Percentiles rank a stretch among this genome's conserved stretches.
These are phyloP conservation scores for Henricia sp. DNA, from an alignment of 53 echinoderm and acorn worm species.

Conservation along the genomic window DNA sequence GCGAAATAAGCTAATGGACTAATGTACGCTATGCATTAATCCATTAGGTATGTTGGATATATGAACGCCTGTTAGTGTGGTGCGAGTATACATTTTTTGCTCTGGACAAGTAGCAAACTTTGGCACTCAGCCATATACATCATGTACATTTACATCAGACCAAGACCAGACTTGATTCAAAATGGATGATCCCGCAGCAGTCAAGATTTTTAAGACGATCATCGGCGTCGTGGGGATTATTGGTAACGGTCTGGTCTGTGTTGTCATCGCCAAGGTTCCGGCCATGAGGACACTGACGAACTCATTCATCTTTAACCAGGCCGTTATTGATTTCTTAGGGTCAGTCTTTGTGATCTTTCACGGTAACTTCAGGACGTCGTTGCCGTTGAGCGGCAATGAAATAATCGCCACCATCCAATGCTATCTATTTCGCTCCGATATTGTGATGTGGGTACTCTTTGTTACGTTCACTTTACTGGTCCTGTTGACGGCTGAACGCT, in stretches of 20 bases:
- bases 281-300: slow-evolving; percentile 57
- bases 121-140: too few relatives aligned
- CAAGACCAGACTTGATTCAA: too few relatives aligned
- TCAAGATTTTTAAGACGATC: neutral
- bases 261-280: slow-evolving; percentile 56
- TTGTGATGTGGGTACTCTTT: slow-evolving; percentile 64
- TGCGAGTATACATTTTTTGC: too few relatives aligned
- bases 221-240: slow-evolving; percentile 51
- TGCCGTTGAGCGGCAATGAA: neutral
- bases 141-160: too few relatives aligned
- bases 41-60: too few relatives aligned
- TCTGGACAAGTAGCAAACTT: too few relatives aligned
- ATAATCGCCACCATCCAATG: neutral
- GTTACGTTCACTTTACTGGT: slow-evolving; percentile 63
- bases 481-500: slow-evolving; percentile 60
- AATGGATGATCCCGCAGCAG: too few relatives aligned
- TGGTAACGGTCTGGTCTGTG: slow-evolving; percentile 56
- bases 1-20: too few relatives aligned
- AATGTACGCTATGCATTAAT: too few relatives aligned
- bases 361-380: neutral
- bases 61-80: too few relatives aligned
- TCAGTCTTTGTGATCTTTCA: slow-evolving; percentile 39
- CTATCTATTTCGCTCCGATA: neutral
- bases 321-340: slow-evolving; percentile 51
- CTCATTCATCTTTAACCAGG: slow-evolving; percentile 64